A percentile compares a stretch with the other conserved stretches of the same genome.
Evolutionary conservation across 2,888 invertebrate genomes (phyloP).

Genomic region (Gisinianus flammeolus): DNA sequence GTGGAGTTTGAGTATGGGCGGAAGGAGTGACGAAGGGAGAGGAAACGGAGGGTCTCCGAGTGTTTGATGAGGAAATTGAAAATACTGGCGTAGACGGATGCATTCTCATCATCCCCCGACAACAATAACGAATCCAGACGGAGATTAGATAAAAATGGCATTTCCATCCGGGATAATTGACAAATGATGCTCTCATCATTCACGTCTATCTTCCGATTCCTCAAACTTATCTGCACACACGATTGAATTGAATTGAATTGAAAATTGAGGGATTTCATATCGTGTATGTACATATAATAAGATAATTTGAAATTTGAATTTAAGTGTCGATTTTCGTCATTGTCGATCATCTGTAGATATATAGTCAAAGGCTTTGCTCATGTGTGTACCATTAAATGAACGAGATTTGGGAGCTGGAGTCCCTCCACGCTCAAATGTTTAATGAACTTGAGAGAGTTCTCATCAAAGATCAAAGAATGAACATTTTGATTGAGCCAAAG

Average conservation of each 20-base stretch:
- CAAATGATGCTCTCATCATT: not conserved
- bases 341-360: too few species aligned
- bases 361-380: too few species aligned
- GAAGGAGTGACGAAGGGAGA: not conserved
- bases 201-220: not conserved
- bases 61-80: not conserved
- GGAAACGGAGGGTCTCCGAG: not conserved
- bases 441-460: not conserved
- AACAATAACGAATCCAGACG: not conserved
- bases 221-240: not conserved
- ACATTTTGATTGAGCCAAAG: not conserved
- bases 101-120: not conserved
- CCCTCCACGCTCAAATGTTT: not conserved
- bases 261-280: too few species aligned
- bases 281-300: too few species aligned
- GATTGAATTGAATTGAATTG: not conserved
- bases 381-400: conserved; percentile 20
- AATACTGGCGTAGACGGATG: not conserved
- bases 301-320: too few species aligned
- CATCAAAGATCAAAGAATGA: conserved; percentile 13
- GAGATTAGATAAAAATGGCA: not conserved
- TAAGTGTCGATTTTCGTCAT: too few species aligned
- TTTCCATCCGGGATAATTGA: not conserved
- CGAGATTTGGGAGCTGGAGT: not conserved
- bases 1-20: not conserved